Base-by-base conservation (phyloP, 92 coral and sea anemone genomes). In the Palythoa caribaeorum region DNA sequence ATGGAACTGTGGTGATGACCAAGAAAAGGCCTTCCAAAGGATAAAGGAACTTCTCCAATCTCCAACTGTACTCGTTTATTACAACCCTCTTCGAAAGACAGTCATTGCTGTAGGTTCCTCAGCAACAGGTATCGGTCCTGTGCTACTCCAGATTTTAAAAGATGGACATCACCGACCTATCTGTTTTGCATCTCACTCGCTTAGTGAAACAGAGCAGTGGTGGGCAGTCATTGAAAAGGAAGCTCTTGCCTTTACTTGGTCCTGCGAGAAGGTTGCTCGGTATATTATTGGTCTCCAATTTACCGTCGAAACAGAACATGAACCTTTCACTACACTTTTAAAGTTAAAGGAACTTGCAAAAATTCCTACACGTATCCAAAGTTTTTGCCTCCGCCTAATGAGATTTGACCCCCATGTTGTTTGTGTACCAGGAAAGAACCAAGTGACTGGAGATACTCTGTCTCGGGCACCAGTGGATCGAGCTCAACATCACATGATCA, bases 381-480 rank as follows among this genome's bases (percentile, higher is more conserved):
- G 78, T 37, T 90, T 94, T 70, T 80, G 91, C 20, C 85, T 91
- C 12, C 37, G 92, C 8, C 91, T 94, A 13, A 94, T 94, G 94
- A 36, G 93, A 62, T 94, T 73, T 76, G 87, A 84, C 83, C 86
- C 90, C 10, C 75, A 77, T 3, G 92, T 88, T 4, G 74, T 77
- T 3, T 78, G 90, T 89, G 92, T 91, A 11, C 86, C 92, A 17
- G 89, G 91, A 5, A 93, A 89, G 55, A 38, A 84, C 47, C 94
- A 93, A 44, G 73, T 91, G 52, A 77, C 88, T 1, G 92, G 93
- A 5, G 93, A 90, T 90, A 83, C 91, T 12, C 87, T 72, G 66
- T 75, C 89, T 47, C 54, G 92, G 9, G 91, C 90, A 38, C 92
- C 88, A 5, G 92, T 86, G 16, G 86, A 87, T 39, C 66, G 69